Conservation (phyloP, 2,888 invertebrate genomes). For the Therioaphis trifolii region DNA sequence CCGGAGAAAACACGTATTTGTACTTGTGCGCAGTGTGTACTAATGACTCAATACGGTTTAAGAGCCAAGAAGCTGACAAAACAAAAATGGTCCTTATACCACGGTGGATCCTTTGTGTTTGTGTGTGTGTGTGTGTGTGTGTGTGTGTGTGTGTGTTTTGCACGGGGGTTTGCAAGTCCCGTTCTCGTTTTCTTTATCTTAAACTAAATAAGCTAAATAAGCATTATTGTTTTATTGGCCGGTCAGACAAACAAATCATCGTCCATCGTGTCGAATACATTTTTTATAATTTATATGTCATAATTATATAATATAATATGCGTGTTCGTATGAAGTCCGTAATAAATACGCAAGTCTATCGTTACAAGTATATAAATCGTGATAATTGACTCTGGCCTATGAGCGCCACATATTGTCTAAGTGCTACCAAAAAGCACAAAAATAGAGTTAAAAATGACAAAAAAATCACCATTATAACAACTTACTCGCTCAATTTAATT, state of each 20-base stretch:
- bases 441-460: too few species aligned
- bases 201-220: constrained; percentile 50
- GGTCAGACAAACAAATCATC: constrained; percentile 7
- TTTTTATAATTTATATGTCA: background rate
- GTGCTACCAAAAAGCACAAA: too few species aligned
- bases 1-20: constrained; percentile 44
- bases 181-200: constrained; percentile 29
- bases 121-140: too few species aligned
- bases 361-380: too few species aligned
- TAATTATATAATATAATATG: too few species aligned
- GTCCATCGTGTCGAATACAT: background rate
- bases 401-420: too few species aligned
- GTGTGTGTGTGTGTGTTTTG: background rate
- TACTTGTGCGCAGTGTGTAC: constrained; percentile 34
- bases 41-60: constrained; percentile 52
- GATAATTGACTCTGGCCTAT: too few species aligned
- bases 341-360: too few species aligned
- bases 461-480: too few species aligned
- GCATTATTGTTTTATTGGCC: constrained; percentile 28
- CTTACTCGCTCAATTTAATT: too few species aligned
- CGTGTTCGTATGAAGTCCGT: too few species aligned
- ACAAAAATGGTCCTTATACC: constrained; percentile 35
- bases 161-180: background rate
- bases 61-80: constrained; percentile 58
- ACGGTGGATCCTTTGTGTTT: too few species aligned